Evolutionary conservation across 2,113 vertebrate genomes (phyloP).

Genomic region (Bujurquina vittata): DNA sequence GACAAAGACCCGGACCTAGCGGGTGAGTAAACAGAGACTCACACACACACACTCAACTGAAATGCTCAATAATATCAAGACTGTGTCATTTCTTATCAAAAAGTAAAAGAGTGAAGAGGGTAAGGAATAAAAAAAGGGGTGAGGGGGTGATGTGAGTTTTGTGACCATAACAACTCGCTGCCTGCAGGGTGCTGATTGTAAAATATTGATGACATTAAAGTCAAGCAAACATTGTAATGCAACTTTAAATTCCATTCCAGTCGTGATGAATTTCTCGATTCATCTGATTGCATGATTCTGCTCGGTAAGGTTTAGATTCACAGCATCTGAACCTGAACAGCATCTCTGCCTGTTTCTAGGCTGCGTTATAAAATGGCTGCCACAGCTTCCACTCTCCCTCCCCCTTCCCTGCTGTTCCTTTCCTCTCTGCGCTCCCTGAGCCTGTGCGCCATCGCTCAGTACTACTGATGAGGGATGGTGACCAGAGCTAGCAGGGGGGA

Average conservation of each 20-base stretch:
- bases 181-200: background rate
- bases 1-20: slow-evolving; percentile 96
- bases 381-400: slow-evolving; percentile 60
- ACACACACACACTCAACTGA: background rate
- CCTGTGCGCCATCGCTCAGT: slow-evolving; percentile 73
- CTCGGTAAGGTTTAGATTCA: background rate
- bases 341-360: slow-evolving; percentile 67
- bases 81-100: background rate
- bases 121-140: background rate
- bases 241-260: background rate
- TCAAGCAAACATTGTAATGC: background rate
- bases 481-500: slow-evolving; percentile 57
- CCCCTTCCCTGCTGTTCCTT: slow-evolving; percentile 51
- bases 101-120: slow-evolving; percentile 9
- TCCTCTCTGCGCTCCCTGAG: slow-evolving; percentile 59
- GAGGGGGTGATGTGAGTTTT: background rate
- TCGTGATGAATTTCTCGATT: background rate
- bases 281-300: background rate
- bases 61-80: background rate
- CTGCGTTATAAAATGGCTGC: slow-evolving; percentile 79
- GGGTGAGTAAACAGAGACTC: slow-evolving; percentile 84
- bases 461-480: slow-evolving; percentile 70
- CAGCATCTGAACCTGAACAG: slow-evolving; percentile 28
- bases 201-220: background rate
- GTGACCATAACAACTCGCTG: background rate